These are phyloP conservation scores for Xiphophorus birchmanni DNA, from an alignment of 2,797 vertebrate genomes.

Conservation along the genomic window DNA sequence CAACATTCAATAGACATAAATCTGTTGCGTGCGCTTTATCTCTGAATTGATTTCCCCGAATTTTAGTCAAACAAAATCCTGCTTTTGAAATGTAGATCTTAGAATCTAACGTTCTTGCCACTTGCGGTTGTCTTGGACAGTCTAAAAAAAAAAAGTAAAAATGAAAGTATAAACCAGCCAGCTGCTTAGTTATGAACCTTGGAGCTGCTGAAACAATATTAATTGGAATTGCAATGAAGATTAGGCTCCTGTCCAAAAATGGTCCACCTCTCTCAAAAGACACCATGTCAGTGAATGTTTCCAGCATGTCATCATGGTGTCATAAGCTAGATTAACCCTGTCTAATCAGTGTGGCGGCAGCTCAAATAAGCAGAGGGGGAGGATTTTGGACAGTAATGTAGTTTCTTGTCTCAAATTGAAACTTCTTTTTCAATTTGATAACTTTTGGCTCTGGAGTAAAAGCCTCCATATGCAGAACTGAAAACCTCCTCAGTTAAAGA, in stretches of 20 bases:
- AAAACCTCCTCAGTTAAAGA: neutral
- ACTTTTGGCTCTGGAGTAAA: neutral
- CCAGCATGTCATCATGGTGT: neutral
- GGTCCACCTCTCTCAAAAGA: neutral
- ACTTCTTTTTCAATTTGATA: neutral
- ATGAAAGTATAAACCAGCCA: neutral
- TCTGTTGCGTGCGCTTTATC: neutral
- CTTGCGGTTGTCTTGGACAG: neutral
- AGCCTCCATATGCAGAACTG: neutral
- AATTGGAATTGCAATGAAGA: neutral
- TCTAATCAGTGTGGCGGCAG: neutral
- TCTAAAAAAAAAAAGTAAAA: neutral
- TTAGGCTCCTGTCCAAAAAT: neutral
- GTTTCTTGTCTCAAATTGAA: neutral
- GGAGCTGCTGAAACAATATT: neutral
- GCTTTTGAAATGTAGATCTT: neutral
- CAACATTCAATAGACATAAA: neutral
- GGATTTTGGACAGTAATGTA: neutral
- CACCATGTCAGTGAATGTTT: neutral
- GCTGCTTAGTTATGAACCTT: neutral
- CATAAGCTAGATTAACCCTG: neutral
- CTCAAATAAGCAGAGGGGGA: neutral
- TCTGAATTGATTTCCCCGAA: neutral
- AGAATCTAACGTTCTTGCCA: neutral
- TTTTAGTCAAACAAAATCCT: neutral